These are phyloP conservation scores for Acropternis orthonyx DNA, from an alignment of 2,797 vertebrate genomes.

Conservation along the genomic window DNA sequence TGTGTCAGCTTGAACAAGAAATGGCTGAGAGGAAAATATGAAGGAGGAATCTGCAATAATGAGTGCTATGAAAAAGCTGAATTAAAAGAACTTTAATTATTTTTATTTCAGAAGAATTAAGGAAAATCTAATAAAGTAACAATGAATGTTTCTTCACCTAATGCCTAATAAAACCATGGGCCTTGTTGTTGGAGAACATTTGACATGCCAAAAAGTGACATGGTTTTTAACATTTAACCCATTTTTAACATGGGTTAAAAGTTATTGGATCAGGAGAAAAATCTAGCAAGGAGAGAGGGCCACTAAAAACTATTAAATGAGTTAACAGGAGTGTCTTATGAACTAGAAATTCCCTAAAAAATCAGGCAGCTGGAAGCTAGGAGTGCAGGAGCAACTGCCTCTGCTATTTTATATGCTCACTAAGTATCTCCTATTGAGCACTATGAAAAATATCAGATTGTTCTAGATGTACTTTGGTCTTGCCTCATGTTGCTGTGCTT, in stretches of 20 bases:
- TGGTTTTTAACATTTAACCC: no score
- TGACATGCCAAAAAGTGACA: background rate
- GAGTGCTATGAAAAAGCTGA: background rate
- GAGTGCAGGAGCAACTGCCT: background rate
- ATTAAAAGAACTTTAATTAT: background rate
- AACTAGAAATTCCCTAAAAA: background rate
- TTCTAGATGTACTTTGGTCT: background rate
- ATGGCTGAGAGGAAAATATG: background rate
- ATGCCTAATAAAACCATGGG: background rate
- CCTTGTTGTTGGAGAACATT: background rate
- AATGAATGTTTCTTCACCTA: background rate
- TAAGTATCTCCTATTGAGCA: background rate
- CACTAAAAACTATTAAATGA: background rate
- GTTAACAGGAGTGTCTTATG: background rate
- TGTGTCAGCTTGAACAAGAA: background rate
- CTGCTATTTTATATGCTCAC: background rate
- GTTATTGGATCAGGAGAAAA: background rate
- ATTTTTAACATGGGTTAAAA: background rate
- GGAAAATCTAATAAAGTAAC: background rate
- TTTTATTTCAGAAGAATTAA: background rate
- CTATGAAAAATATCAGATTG: background rate
- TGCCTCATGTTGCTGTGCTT: background rate
- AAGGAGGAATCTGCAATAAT: background rate
- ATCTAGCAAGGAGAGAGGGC: accelerated
- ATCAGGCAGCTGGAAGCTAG: background rate